Evolutionary conservation across 2,888 invertebrate species (phyloP).

Genomic region (Zygaena filipendulae): DNA sequence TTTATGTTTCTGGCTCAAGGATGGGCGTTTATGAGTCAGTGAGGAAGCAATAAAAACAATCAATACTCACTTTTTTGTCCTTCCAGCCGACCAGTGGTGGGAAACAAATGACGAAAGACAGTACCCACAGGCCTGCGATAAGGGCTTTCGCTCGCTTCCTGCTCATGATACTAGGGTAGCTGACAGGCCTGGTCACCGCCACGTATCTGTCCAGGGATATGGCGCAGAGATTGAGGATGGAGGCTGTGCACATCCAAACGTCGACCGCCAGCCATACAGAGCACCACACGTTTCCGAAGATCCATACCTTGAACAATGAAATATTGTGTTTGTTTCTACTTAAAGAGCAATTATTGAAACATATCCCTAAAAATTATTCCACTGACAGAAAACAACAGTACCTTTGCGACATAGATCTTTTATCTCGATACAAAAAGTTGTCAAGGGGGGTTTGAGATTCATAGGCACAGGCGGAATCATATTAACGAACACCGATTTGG

Average conservation of each 20-base stretch:
- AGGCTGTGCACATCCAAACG: constrained; percentile 99
- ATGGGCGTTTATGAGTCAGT: too few species aligned
- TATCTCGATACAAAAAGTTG: too few species aligned
- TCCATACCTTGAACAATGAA: constrained; percentile 88
- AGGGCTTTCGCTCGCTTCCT: constrained; percentile 85
- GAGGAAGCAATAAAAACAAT: too few species aligned
- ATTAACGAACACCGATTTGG: too few species aligned
- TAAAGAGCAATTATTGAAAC: neutral
- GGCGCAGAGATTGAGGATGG: constrained; percentile 95
- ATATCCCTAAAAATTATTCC: too few species aligned
- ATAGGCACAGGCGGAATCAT: too few species aligned
- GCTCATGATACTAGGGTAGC: constrained; percentile 94
- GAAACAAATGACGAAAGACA: constrained; percentile 96
- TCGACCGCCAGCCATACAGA: constrained; percentile 97
- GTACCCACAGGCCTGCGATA: constrained; percentile 93
- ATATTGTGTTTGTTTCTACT: neutral
- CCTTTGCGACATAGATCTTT: too few species aligned
- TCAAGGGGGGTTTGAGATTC: too few species aligned
- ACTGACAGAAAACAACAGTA: too few species aligned
- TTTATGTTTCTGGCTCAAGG: too few species aligned
- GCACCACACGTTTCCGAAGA: constrained; percentile 96
- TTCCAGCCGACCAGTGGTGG: constrained; percentile 97
- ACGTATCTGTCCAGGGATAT: constrained; percentile 96
- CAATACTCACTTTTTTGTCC: constrained; percentile 65
- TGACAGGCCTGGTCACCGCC: constrained; percentile 95